Evolutionary conservation across 1,140 invertebrate species (phyloP), one percentile per base, ranked within the genome.

Genomic region (Magallana ariakensis): DNA sequence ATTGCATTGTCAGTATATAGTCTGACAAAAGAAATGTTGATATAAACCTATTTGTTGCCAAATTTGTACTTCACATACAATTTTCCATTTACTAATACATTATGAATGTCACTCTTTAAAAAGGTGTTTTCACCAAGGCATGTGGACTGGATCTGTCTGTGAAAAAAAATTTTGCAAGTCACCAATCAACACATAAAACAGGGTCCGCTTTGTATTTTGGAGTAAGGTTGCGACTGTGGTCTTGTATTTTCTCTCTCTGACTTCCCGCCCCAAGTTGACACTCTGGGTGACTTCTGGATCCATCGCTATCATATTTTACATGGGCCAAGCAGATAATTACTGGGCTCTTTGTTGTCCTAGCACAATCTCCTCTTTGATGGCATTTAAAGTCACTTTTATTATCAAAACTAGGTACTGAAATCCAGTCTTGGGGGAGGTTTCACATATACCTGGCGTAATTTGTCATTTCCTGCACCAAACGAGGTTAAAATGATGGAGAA

Each of bases 361-460:
- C 66, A 75, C 66, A 75, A 75, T 75, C 19, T 75, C 66, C 10
- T 75, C 66, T 75, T 75, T 75, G 66, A 75, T 75, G 66, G 33
- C 66, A 75, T 75, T 75, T 75, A 75, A 70, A 75, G 66, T 75
- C 22, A 13, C 66, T 75, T 75, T 75, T 75, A 75, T 75, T 26
- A 22, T 2, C 22, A 75, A 75, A 75, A 75, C 66, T 13, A 75
- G 33, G 66, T 75, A 26, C 22, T 75, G 66, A 75, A 75, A 26
- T 26, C 66, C 22, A 75, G 66, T 33, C 66, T 75, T 33, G 22
- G 22, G 66, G 66, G 66, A 75, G 66, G 66, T 75, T 75, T 75
- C 66, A 33, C 66, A 75, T 75, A 22, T 33, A 13, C 22, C 66
- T 75, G 66, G 66, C 9, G 8, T 26, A 26, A 75, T 75, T 75